Conservation (phyloP, 2,888 invertebrate species). For the Sericinus montela region DNA sequence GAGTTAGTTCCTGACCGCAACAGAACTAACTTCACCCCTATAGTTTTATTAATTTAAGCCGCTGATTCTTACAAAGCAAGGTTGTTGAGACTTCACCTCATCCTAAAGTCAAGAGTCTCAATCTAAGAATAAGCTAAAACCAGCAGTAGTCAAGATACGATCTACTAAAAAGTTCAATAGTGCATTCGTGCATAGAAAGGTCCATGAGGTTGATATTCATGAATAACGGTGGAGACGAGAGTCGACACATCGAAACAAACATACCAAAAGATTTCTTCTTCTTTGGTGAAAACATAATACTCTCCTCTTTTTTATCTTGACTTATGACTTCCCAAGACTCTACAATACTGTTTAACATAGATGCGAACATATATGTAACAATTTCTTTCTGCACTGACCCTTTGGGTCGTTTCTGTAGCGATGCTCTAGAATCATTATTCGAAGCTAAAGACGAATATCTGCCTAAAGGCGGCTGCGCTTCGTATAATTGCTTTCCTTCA, state of each 20-base stretch:
- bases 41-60: too few relatives aligned
- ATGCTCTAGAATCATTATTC: slow-evolving; percentile 36
- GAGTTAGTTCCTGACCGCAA: too few relatives aligned
- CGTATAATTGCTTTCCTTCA: slow-evolving; percentile 1
- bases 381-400: slow-evolving; percentile 55
- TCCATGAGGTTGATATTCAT: too few relatives aligned
- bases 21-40: too few relatives aligned
- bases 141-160: too few relatives aligned
- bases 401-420: slow-evolving; percentile 31
- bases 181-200: too few relatives aligned
- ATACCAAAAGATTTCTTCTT: slow-evolving; percentile 27
- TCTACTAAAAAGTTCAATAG: too few relatives aligned
- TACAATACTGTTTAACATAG: slow-evolving; percentile 58
- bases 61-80: too few relatives aligned
- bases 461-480: neutral
- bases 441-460: slow-evolving; percentile 20
- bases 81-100: too few relatives aligned
- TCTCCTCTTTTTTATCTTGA: slow-evolving; percentile 37
- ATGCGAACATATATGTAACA: slow-evolving; percentile 55
- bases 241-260: neutral
- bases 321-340: slow-evolving; percentile 56
- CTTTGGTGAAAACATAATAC: slow-evolving; percentile 11
- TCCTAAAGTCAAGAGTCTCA: too few relatives aligned
- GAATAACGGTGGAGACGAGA: too few relatives aligned
- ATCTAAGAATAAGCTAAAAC: too few relatives aligned